Conservation (phyloP, 1,140 invertebrate genomes). For the Globodera ellingtonae region DNA sequence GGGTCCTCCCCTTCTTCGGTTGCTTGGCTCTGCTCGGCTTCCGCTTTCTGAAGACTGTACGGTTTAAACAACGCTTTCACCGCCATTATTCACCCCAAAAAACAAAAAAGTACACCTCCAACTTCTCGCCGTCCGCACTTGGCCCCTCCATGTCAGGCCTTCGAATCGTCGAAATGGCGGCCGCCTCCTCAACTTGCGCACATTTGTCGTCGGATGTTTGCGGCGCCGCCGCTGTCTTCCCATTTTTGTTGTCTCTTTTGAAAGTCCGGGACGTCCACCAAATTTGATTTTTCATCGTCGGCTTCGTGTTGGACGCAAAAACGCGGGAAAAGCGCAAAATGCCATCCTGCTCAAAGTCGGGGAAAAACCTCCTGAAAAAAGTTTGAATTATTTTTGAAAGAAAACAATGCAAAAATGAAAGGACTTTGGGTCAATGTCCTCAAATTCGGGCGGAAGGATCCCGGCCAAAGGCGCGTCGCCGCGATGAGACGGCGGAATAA, state of each 20-base stretch:
- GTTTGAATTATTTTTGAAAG: background rate
- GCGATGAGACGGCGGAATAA: slow-evolving; percentile 55
- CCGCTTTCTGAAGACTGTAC: background rate
- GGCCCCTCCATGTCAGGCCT: background rate
- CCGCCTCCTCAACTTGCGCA: slow-evolving; percentile 7
- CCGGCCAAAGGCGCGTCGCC: slow-evolving; percentile 57
- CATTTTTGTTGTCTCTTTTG: slow-evolving; percentile 41
- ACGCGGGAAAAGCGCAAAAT: slow-evolving; percentile 60
- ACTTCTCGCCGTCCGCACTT: background rate
- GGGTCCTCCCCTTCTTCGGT: background rate
- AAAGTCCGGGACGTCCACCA: slow-evolving; percentile 63
- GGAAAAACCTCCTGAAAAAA: slow-evolving; percentile 50
- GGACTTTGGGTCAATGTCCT: slow-evolving; percentile 61
- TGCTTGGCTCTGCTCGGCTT: slow-evolving; percentile 8
- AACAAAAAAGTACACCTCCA: background rate
- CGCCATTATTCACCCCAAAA: too few species aligned
- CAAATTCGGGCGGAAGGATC: slow-evolving; percentile 54
- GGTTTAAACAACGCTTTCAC: background rate
- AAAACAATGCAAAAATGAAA: slow-evolving; percentile 24
- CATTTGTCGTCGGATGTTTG: background rate
- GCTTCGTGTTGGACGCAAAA: slow-evolving; percentile 58
- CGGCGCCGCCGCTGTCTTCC: too few species aligned
- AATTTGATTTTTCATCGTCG: slow-evolving; percentile 52
- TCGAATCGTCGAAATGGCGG: slow-evolving; percentile 9
- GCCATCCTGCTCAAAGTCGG: slow-evolving; percentile 52